Percentiles rank a stretch among this genome's conserved stretches.
Evolutionary conservation across 1,140 invertebrate genomes (phyloP).

Genomic region (Zaprionus ornatus): DNA sequence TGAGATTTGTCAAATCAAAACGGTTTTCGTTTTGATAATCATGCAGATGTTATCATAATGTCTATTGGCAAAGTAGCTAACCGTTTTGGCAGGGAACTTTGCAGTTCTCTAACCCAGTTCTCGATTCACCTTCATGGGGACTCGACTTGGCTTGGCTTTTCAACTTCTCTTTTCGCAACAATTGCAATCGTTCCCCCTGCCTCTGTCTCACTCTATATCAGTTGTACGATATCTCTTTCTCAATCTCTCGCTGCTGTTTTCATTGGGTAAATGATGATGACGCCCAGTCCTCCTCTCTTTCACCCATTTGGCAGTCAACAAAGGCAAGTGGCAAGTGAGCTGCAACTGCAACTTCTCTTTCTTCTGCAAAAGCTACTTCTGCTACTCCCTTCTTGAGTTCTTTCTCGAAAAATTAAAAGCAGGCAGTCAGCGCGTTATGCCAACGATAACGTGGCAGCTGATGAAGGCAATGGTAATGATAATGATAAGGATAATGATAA

Average conservation of each 20-base stretch:
- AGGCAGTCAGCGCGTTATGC: conserved; percentile 27
- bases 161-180: conserved; percentile 50
- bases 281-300: not conserved
- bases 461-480: conserved; percentile 69
- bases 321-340: conserved; percentile 45
- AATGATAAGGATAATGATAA: conserved; percentile 59
- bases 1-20: not conserved
- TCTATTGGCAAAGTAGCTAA: not conserved
- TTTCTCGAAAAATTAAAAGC: conserved; percentile 60
- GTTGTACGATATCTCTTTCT: not conserved
- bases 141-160: conserved; percentile 50
- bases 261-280: conserved; percentile 34
- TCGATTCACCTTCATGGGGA: conserved; percentile 35
- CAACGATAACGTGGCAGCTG: conserved; percentile 70
- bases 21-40: not conserved
- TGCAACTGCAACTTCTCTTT: conserved; percentile 19
- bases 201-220: not conserved
- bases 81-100: conserved; percentile 1
- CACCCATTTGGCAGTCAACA: conserved; percentile 28
- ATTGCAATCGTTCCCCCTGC: conserved; percentile 51
- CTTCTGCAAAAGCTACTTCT: not conserved
- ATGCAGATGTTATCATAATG: conserved; percentile 14
- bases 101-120: not conserved
- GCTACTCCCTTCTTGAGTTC: not conserved
- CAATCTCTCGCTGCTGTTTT: conserved; percentile 13